A percentile compares a stretch with the other conserved stretches of the same genome.
These are phyloP conservation scores for Hipposideros armiger DNA, from an alignment of 2,113 vertebrate species.

Conservation along the genomic window DNA sequence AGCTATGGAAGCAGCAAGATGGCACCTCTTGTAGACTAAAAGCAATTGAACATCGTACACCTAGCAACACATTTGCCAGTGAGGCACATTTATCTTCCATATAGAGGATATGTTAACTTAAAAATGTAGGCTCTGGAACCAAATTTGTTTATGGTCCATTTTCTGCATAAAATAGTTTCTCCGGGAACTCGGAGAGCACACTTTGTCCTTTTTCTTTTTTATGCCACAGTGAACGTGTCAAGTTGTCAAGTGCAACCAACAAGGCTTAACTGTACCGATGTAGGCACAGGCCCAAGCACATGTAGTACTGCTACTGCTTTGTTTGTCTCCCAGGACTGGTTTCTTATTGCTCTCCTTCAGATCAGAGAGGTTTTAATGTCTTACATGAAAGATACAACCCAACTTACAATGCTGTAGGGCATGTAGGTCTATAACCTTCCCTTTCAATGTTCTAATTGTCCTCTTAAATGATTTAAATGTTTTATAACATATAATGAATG, in stretches of 20 bases:
- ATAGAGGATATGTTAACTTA: neutral
- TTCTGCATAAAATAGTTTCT: neutral
- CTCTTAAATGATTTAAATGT: neutral
- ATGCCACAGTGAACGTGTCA: neutral
- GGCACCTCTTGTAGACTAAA: neutral
- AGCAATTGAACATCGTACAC: neutral
- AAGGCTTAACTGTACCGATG: neutral
- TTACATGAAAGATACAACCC: neutral
- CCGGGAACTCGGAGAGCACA: neutral
- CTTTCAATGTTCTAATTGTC: neutral
- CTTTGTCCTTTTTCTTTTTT: neutral
- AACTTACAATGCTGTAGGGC: neutral
- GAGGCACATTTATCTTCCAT: neutral
- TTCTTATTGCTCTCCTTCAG: neutral
- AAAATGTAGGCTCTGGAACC: neutral
- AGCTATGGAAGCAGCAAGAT: neutral
- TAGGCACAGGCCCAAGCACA: neutral
- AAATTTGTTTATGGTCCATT: neutral
- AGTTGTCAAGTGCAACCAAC: neutral
- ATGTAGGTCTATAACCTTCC: neutral
- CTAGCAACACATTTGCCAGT: neutral
- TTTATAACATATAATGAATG: slow-evolving; percentile 3
- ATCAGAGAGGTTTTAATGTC: neutral
- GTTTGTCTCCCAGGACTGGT: neutral
- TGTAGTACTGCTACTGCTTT: neutral